Base-by-base conservation (phyloP, 2,797 vertebrate genomes). In the Mormyrus proboscirostris region DNA sequence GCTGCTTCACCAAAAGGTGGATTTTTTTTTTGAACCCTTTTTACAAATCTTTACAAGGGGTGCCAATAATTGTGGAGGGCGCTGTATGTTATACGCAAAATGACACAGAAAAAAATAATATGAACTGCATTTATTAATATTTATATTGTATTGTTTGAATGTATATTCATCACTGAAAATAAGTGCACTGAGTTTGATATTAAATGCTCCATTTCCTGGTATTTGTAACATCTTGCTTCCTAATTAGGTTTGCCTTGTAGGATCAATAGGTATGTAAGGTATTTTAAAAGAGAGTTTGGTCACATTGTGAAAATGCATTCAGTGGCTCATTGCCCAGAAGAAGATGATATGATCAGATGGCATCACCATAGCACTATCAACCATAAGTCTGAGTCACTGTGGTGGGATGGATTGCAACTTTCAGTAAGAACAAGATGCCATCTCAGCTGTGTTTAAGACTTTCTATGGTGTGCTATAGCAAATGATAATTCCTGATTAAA, bases 221-320 rank as follows among this genome's bases (percentile, higher is more conserved):
- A 89, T 88, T 87, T 73, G 2, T 89, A 87, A 90, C 91, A 93
- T 92, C 92, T 93, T 94, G 93, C 93, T 93, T 91, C 50, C 83
- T 92, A 93, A 92, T 92, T 96, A 91, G 89, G 90, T 93, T 93
- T 91, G 79, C 93, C 92, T 91, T 93, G 91, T 88, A 79, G 92
- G 92, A 95, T 95, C 94, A 93, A 95, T 96, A 94, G 91, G 25
- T 86, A 49, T 53, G n/a, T 33, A 55, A 57, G 50, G 90, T 92
- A 84, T 86, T 92, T 69, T 88, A 76, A 90, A 91, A 90, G 91
- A 89, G 90, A 91, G 91, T 92, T 90, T 86, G 90, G 91, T 91
- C 90, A 91, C 93, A 91, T 91, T 94, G 93, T 94, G 93, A 95
- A 94, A 96, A 96, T 95, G 93, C 89, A 93, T 90, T 89, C 89